Conservation (phyloP, 2,113 vertebrate genomes). For the Ibidorhyncha struthersii region DNA sequence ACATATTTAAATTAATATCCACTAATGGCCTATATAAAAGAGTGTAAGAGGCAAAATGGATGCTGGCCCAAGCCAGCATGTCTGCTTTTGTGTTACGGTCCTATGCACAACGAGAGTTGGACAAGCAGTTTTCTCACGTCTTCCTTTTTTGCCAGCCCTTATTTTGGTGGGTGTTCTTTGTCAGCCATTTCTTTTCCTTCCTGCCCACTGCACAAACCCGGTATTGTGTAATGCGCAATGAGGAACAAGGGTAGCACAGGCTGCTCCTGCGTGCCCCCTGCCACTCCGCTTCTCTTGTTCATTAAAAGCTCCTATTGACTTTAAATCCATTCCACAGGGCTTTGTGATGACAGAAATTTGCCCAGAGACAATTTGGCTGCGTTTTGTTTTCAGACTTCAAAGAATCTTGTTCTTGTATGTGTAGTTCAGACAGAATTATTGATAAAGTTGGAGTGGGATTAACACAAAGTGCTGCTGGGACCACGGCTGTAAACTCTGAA, state of each 20-base stretch:
- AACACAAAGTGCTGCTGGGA: conserved; percentile 20
- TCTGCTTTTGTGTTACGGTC: neutral
- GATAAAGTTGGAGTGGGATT: conserved; percentile 36
- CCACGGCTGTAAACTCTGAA: neutral
- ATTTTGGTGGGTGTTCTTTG: neutral
- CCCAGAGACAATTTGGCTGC: conserved; percentile 43
- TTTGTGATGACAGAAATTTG: conserved; percentile 50
- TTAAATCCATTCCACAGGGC: conserved; percentile 14
- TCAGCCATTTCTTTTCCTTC: neutral
- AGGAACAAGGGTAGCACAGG: neutral
- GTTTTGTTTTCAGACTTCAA: conserved; percentile 52
- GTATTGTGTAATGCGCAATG: neutral
- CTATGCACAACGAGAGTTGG: neutral
- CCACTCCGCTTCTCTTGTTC: neutral
- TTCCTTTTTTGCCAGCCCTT: neutral
- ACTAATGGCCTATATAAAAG: neutral
- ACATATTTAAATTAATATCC: neutral
- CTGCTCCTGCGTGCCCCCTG: neutral
- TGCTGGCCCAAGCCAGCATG: neutral
- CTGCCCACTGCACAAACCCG: neutral
- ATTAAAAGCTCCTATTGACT: conserved; percentile 48
- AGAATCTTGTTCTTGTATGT: neutral
- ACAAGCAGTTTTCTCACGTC: neutral
- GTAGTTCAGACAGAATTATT: conserved; percentile 64
- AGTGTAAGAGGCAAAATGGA: neutral